phyloP scores from a whole-genome alignment of 2,113 vertebrate genomes.

The Speoplatyrhinus poulsoni region DNA sequence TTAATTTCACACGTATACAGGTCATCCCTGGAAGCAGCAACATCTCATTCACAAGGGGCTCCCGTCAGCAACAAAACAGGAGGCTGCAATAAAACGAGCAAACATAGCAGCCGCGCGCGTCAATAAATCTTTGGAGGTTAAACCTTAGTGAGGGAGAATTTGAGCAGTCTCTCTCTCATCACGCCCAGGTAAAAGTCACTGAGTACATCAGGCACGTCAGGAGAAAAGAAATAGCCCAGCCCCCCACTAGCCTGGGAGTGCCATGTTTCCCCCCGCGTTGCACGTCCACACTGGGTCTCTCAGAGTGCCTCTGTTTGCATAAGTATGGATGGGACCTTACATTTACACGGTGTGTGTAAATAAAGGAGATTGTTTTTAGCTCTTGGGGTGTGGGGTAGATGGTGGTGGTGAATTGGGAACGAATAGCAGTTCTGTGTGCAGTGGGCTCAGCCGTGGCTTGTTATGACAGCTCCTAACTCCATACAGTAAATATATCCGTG shows the following conservation, averaged over 20 bases:
- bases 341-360: slow-evolving; percentile 68
- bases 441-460: too few species aligned
- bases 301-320: slow-evolving; percentile 60
- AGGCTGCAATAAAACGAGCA: slow-evolving; percentile 76
- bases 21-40: slow-evolving; percentile 74
- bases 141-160: slow-evolving; percentile 66
- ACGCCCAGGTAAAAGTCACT: slow-evolving; percentile 66
- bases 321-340: slow-evolving; percentile 62
- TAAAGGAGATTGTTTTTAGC: slow-evolving; percentile 73
- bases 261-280: too few species aligned
- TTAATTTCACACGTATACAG: slow-evolving; percentile 77
- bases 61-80: slow-evolving; percentile 76
- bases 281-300: slow-evolving; percentile 32
- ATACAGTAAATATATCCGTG: slow-evolving; percentile 29
- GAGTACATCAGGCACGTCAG: slow-evolving; percentile 54
- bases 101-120: slow-evolving; percentile 65
- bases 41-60: slow-evolving; percentile 75
- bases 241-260: slow-evolving; percentile 41
- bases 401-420: too few species aligned
- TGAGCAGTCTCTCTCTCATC: slow-evolving; percentile 43
- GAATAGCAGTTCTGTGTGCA: too few species aligned
- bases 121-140: slow-evolving; percentile 77
- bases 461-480: slow-evolving; percentile 10
- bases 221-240: slow-evolving; percentile 44
- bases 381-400: too few species aligned